A percentile compares a stretch with the other conserved stretches of the same genome.
Conservation (phyloP, 2,797 vertebrate genomes). For the Oryzias sinensis region DNA sequence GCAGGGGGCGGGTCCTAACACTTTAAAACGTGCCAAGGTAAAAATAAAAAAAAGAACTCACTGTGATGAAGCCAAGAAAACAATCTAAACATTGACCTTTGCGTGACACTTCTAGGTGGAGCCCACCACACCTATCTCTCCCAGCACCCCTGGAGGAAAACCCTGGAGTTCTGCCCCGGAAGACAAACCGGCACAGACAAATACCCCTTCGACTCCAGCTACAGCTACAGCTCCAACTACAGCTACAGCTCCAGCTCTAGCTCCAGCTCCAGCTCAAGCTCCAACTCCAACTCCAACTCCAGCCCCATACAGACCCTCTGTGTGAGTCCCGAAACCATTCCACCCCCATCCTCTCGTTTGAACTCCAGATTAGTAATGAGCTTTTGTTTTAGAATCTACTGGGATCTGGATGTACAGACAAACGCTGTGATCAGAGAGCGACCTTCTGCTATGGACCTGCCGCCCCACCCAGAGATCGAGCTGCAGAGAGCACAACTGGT, state of each 20-base stretch:
- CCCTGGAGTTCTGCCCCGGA: constrained; percentile 86
- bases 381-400: constrained; percentile 84
- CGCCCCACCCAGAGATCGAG: constrained; percentile 94
- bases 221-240: constrained; percentile 63
- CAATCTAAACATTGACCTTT: neutral
- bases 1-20: constrained; percentile 75
- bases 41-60: neutral
- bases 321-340: constrained; percentile 77
- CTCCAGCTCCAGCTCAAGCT: constrained; percentile 60
- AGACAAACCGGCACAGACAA: constrained; percentile 82
- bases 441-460: constrained; percentile 81
- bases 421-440: constrained; percentile 91
- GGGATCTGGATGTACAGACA: constrained; percentile 95
- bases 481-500: constrained; percentile 92
- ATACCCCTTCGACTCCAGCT: constrained; percentile 47
- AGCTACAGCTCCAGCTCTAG: constrained; percentile 49
- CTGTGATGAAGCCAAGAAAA: neutral
- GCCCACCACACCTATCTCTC: constrained; percentile 86
- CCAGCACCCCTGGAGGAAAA: constrained; percentile 85
- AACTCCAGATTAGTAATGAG: neutral
- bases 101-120: constrained; percentile 57
- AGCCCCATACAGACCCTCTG: constrained; percentile 84
- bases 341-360: too few relatives aligned
- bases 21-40: constrained; percentile 88
- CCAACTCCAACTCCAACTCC: constrained; percentile 63